Percentiles rank a stretch among this genome's conserved stretches.
Conservation (phyloP, 2,113 vertebrate genomes). For the Rallus limicola region DNA sequence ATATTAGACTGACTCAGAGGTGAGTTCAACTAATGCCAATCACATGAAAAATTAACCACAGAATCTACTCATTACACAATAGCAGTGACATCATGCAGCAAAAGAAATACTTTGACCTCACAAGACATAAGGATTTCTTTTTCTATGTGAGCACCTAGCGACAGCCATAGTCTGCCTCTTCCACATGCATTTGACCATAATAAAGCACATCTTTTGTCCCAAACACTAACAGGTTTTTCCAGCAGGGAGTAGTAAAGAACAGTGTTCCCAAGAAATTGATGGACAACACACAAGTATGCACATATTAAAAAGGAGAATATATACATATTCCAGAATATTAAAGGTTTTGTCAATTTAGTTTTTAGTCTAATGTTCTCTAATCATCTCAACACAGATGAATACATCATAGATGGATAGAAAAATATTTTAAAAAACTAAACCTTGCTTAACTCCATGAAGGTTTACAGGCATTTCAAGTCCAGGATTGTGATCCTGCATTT, state of each 20-base stretch:
- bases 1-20: not conserved
- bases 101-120: not conserved
- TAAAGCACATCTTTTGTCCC: not conserved
- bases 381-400: too few species aligned
- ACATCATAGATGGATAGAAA: too few species aligned
- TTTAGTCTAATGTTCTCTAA: not conserved
- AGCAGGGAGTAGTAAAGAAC: not conserved
- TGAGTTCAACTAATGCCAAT: not conserved
- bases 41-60: not conserved
- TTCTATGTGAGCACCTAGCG: not conserved
- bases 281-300: not conserved
- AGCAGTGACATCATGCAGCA: not conserved
- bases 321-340: not conserved
- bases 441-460: not conserved
- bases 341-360: not conserved
- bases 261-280: not conserved
- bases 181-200: not conserved
- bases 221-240: not conserved
- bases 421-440: not conserved
- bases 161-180: not conserved
- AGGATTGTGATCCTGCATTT: not conserved
- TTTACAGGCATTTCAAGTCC: not conserved
- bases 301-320: not conserved
- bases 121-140: not conserved
- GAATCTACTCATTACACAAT: not conserved